These are phyloP conservation scores for Drepana arcuata DNA, from an alignment of 1,140 invertebrate species.

Conservation along the genomic window DNA sequence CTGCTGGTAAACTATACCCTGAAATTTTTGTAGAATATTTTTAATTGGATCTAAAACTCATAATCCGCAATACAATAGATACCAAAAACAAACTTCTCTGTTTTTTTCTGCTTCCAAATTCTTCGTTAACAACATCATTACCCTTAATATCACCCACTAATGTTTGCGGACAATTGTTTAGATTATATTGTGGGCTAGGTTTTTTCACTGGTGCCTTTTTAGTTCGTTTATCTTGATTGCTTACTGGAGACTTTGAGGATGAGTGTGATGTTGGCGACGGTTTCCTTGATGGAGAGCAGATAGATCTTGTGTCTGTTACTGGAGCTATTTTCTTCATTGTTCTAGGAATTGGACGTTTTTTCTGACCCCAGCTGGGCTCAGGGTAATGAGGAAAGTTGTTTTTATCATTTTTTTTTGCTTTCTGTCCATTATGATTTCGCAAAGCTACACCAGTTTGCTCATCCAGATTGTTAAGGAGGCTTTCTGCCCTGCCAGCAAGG, in stretches of 20 bases:
- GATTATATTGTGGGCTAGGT: slow-evolving; percentile 18
- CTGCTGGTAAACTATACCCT: slow-evolving; percentile 46
- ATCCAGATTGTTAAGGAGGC: slow-evolving; percentile 88
- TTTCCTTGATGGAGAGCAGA: slow-evolving; percentile 15
- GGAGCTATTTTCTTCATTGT: slow-evolving; percentile 23
- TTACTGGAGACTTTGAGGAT: slow-evolving; percentile 10
- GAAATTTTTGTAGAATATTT: slow-evolving; percentile 6
- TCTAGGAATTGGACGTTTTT: slow-evolving; percentile 17
- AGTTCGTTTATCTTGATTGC: slow-evolving; percentile 12
- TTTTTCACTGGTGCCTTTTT: slow-evolving; percentile 7
- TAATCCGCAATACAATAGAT: too few relatives aligned
- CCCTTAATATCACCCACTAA: slow-evolving; percentile 27
- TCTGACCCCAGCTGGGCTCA: slow-evolving; percentile 23
- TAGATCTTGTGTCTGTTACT: slow-evolving; percentile 19
- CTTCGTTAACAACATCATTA: slow-evolving; percentile 11
- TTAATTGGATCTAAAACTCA: too few relatives aligned
- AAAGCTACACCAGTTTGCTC: slow-evolving; percentile 84
- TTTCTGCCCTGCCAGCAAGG: slow-evolving; percentile 89
- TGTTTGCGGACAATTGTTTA: slow-evolving; percentile 36
- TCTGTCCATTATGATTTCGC: slow-evolving; percentile 35
- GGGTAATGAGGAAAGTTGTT: slow-evolving; percentile 16
- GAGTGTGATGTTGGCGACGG: slow-evolving; percentile 17
- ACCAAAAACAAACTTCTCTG: background rate
- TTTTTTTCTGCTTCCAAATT: too few relatives aligned
- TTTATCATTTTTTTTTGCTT: slow-evolving; percentile 38